Evolutionary conservation across 2,888 invertebrate species (phyloP).

Genomic region (Deroplatys truncata): DNA sequence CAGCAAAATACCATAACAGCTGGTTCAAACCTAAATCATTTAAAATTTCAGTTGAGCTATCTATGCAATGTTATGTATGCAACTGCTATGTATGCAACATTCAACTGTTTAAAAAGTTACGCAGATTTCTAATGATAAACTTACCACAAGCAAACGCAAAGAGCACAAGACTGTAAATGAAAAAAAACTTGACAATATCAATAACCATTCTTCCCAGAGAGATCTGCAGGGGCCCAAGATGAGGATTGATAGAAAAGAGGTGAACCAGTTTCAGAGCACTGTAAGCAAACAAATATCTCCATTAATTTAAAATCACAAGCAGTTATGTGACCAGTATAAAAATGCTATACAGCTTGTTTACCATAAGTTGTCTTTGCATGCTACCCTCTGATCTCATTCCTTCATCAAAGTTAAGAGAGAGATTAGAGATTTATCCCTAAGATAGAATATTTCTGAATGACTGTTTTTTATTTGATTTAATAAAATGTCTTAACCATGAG

Average conservation of each 20-base stretch:
- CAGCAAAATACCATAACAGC: constrained; percentile 87
- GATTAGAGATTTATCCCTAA: too few species aligned
- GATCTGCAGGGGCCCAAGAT: constrained; percentile 87
- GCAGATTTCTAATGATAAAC: constrained; percentile 33
- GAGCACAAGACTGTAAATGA: constrained; percentile 80
- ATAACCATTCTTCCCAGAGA: constrained; percentile 85
- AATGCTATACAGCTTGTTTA: not conserved
- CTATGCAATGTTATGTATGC: not conserved
- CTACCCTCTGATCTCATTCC: not conserved
- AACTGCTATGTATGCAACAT: not conserved
- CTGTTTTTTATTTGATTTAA: not conserved
- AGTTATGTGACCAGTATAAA: not conserved
- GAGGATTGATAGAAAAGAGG: constrained; percentile 89
- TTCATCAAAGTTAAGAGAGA: too few species aligned
- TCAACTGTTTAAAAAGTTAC: not conserved
- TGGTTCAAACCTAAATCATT: constrained; percentile 52
- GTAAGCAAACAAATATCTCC: constrained; percentile 31
- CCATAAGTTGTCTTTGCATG: not conserved
- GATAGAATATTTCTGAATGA: too few species aligned
- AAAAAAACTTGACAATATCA: constrained; percentile 90
- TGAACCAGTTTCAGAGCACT: constrained; percentile 89
- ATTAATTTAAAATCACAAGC: not conserved
- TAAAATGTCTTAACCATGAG: not conserved
- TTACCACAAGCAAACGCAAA: constrained; percentile 91
- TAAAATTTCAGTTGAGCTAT: not conserved